Evolutionary conservation across 2,113 vertebrate genomes (phyloP), one percentile per base, ranked within the genome.

Genomic region (Pluvialis apricaria): DNA sequence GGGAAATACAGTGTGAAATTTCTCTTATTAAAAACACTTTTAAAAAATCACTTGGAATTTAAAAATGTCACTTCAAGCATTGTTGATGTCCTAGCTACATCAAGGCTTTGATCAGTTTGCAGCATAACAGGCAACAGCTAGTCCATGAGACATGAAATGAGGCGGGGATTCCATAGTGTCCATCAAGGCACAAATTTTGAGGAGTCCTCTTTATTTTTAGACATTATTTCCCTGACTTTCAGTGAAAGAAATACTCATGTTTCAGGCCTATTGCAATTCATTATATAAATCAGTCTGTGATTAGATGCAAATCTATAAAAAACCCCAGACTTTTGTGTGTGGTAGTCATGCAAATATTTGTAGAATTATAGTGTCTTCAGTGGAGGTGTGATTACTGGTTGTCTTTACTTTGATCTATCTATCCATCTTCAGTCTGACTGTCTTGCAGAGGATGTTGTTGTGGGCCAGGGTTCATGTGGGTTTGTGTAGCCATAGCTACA

Each of bases 91-190:
- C 54, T 54, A 10, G 17, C 69, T 68, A 16, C 20, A 8, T 21
- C 26, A n/a, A 20, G 45, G 49, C 36, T 82, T 47, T 29, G 51
- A 40, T 79, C 9, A 17, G 4, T 26, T 58, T 65, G 34, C 61
- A 85, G 5, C 5, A 0, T 3, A 54, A 55, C 6, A 61, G 13
- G 21, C 65, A 85, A 13, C n/a, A 44, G 44, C 38, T 44, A 20
- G 73, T 32, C 45, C 55, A 1, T 38, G 66, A 29, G 62, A 18
- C 7, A 28, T 22, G 21, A 44, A 3, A 24, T 25, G 22, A 54
- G 45, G 16, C 40, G 34, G 19, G 15, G 10, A 15, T 29, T 1
- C 32, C 1, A 0, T 14, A 26, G 12, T 22, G 17, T 32, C 42
- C 36, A 40, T 8, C 31, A 55, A 42, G 40, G 49, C 7, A 45